Conservation (phyloP, 2,113 vertebrate species). For the Jaculus jaculus region DNA sequence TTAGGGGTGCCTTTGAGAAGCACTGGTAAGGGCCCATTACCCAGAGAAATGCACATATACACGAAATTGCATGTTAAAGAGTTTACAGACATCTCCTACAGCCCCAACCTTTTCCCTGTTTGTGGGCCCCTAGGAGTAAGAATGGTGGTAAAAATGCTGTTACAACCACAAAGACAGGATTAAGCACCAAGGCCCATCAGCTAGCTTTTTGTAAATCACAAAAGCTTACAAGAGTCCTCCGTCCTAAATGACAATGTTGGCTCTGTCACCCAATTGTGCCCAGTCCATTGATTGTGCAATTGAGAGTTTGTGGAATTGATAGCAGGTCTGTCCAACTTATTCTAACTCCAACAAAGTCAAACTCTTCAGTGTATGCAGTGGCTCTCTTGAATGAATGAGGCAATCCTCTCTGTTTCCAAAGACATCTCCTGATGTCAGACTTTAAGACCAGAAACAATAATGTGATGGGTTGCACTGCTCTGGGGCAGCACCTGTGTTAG, state of each 20-base stretch:
- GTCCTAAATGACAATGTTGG: not conserved
- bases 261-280: not conserved
- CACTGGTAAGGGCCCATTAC: not conserved
- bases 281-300: not conserved
- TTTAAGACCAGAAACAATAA: not conserved
- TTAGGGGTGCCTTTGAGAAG: not conserved
- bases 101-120: not conserved
- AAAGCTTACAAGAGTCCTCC: not conserved
- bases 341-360: not conserved
- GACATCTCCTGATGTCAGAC: not conserved
- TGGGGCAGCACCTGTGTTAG: not conserved
- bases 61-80: not conserved
- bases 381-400: not conserved
- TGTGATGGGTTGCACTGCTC: not conserved
- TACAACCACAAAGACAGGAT: not conserved
- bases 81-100: not conserved
- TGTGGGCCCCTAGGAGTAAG: not conserved
- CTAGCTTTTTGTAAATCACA: not conserved
- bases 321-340: not conserved
- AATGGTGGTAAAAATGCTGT: not conserved
- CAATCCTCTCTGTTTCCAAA: conserved; percentile 5
- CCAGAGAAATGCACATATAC: not conserved
- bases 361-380: not conserved
- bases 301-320: not conserved
- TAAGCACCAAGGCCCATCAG: not conserved